A percentile compares a stretch with the other conserved stretches of the same genome.
Conservation (phyloP, 1,140 invertebrate species). For the Zaprionus gabonicus region DNA sequence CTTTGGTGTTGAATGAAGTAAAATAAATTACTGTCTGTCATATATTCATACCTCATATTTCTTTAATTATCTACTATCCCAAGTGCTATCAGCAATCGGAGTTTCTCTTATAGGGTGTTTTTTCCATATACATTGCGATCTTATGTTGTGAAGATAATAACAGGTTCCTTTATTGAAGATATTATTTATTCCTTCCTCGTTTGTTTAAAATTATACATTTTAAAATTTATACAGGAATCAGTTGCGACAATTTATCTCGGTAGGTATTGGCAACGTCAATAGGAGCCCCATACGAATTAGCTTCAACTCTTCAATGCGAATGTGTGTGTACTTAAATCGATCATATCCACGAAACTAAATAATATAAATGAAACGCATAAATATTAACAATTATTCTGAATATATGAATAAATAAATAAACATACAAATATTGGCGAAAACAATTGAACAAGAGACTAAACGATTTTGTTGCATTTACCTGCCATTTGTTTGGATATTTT, state of each 20-base stretch:
- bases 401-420: neutral
- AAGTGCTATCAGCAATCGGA: too few relatives aligned
- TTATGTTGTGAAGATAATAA: too few relatives aligned
- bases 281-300: constrained; percentile 4
- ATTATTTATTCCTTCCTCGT: constrained; percentile 13
- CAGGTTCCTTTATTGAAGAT: constrained; percentile 4
- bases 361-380: neutral
- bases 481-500: constrained; percentile 10
- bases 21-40: too few relatives aligned
- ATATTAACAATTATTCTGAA: neutral
- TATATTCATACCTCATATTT: too few relatives aligned
- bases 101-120: too few relatives aligned
- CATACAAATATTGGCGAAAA: constrained; percentile 16
- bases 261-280: constrained; percentile 51
- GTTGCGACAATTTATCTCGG: constrained; percentile 70
- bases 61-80: too few relatives aligned
- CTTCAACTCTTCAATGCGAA: constrained; percentile 34
- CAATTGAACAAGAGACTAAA: constrained; percentile 22
- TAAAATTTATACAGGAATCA: constrained; percentile 24
- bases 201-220: constrained; percentile 3
- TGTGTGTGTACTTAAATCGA: constrained; percentile 54
- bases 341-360: neutral
- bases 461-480: constrained; percentile 40
- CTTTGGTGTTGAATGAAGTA: too few relatives aligned
- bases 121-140: too few relatives aligned